Evolutionary conservation across 2,797 vertebrate genomes (phyloP).

Genomic region (Distichodus sexfasciatus): DNA sequence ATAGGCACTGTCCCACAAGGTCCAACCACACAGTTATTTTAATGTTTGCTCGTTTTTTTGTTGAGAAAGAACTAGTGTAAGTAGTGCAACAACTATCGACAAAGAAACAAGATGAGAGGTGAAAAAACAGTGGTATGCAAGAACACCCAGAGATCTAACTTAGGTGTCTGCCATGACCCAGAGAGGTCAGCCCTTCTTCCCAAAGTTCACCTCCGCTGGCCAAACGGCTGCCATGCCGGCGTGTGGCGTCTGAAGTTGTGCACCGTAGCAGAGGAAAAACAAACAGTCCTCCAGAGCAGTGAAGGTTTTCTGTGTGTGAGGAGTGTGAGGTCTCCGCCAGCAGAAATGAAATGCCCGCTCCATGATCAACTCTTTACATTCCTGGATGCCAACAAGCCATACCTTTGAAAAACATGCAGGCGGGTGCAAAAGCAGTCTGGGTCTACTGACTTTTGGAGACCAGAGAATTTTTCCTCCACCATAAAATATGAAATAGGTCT

Average conservation of each 20-base stretch:
- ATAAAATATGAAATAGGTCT: not conserved
- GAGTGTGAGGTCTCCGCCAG: constrained; percentile 61
- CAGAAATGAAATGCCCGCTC: constrained; percentile 64
- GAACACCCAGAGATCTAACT: constrained; percentile 8
- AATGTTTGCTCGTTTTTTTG: constrained; percentile 6
- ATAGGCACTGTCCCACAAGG: not conserved
- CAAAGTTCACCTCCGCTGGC: constrained; percentile 62
- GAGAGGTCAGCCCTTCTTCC: constrained; percentile 54
- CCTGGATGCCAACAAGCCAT: constrained; percentile 66
- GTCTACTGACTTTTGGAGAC: not conserved
- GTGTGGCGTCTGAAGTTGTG: constrained; percentile 66
- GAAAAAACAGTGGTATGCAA: not conserved
- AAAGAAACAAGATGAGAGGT: not conserved
- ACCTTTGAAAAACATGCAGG: constrained; percentile 59
- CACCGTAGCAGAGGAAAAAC: constrained; percentile 70
- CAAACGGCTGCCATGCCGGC: constrained; percentile 61
- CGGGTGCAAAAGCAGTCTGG: constrained; percentile 6
- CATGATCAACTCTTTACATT: constrained; percentile 65
- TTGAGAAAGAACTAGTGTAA: not conserved
- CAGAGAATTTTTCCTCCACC: not conserved
- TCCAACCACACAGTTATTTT: not conserved
- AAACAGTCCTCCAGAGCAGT: constrained; percentile 66
- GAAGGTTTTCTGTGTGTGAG: constrained; percentile 72
- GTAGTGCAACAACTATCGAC: not conserved
- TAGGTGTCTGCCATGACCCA: constrained; percentile 51